Base-by-base conservation (phyloP, 2,888 invertebrate species). In the Tinea trinotella region DNA sequence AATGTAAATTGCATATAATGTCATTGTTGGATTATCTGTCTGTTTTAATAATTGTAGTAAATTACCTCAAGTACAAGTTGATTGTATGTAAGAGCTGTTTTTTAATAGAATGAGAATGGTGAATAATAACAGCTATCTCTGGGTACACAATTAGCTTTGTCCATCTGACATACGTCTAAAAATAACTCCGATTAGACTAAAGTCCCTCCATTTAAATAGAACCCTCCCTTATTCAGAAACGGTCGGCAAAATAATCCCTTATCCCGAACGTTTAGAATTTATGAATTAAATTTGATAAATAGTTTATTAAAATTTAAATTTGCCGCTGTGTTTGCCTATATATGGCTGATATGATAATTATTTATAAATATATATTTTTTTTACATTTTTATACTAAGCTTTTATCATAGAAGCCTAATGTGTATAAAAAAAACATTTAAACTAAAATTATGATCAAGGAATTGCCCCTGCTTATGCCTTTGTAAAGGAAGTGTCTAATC, bases 1-100 rank as follows among this genome's bases (percentile, higher is more conserved):
- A 50, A 50, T 50, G 15, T 24, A 24, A 50, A 50, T 50, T 50
- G 50, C 50, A 50, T 50, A 13, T 46, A 46, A 46, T 9, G 50
- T 24, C 24, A 50, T 50, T 24, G 13, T 48, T 12, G 48, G 9
- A 6, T 12, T 13, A 12, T 17, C 48, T 18, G 48, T 48, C 19
- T 20, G 48, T 48, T 17, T 4, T n/a, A 30, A 7, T 4, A n/a
- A n/a, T n/a, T n/a, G n/a, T n/a, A n/a, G n/a, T n/a, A n/a, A n/a
- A n/a, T n/a, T n/a, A n/a, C n/a, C n/a, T n/a, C 7, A 7, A 30
- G 30, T 30, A 30, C 30, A 30, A 1, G 7, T 30, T 30, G n/a
- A 30, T 30, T 30, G 30, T 10, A 22, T 7, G 7, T 22, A 22
- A 22, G n/a, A 7, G 30, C 30, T 30, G n/a, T 30, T 7, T 10